Conservation (phyloP, 1,140 invertebrate species). For the Zaprionus nigranus region DNA sequence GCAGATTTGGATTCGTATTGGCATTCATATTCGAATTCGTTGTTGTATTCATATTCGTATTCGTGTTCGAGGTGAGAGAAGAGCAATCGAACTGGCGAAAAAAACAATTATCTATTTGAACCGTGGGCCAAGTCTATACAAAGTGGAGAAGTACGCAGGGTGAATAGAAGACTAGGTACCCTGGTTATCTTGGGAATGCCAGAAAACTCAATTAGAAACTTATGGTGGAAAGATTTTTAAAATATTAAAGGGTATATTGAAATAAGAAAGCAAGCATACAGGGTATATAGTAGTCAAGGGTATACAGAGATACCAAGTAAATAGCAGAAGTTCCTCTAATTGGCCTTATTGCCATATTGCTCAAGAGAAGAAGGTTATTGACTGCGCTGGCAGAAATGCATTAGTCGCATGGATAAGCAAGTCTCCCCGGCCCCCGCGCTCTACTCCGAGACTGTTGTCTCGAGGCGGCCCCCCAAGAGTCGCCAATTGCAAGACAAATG, state of each 20-base stretch:
- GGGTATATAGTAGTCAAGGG: too few species aligned
- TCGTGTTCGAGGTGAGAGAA: conserved; percentile 19
- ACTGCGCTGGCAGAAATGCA: conserved; percentile 54
- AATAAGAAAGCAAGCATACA: not conserved
- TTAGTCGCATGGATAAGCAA: conserved; percentile 60
- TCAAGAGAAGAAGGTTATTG: conserved; percentile 37
- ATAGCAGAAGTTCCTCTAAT: not conserved
- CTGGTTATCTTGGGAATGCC: not conserved
- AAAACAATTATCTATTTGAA: conserved; percentile 73
- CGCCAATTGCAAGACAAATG: conserved; percentile 72
- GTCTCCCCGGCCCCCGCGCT: not conserved
- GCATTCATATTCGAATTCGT: not conserved
- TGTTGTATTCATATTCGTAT: not conserved
- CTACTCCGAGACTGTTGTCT: not conserved
- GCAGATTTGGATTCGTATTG: conserved; percentile 11
- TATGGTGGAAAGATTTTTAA: not conserved
- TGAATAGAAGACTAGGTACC: not conserved
- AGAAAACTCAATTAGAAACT: too few species aligned
- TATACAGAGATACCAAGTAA: not conserved
- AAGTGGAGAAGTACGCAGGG: not conserved
- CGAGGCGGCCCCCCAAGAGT: conserved; percentile 46
- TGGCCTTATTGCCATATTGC: not conserved
- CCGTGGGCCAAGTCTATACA: conserved; percentile 56
- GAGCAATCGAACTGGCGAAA: conserved; percentile 37
- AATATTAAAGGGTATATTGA: not conserved